Percentiles rank a stretch among this genome's conserved stretches.
These are phyloP conservation scores for Odontomyia ornata DNA, from an alignment of 2,888 invertebrate genomes.

Conservation along the genomic window DNA sequence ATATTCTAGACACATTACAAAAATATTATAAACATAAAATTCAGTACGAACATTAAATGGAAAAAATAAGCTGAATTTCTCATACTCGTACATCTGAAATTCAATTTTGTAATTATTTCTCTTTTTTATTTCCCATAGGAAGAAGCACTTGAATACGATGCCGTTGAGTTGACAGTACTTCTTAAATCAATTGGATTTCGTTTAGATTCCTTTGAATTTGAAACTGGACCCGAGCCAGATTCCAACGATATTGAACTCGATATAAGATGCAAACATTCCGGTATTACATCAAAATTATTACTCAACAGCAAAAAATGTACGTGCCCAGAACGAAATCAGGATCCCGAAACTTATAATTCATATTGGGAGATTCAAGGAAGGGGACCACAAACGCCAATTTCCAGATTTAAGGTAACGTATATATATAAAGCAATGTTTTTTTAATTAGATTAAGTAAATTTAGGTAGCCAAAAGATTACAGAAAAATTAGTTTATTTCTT, in stretches of 20 bases:
- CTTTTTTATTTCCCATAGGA: slow-evolving; percentile 22
- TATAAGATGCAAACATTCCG: slow-evolving; percentile 48
- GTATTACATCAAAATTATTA: slow-evolving; percentile 47
- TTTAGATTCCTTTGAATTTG: slow-evolving; percentile 49
- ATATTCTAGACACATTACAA: too few relatives aligned
- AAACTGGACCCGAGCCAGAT: slow-evolving; percentile 23
- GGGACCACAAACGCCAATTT: slow-evolving; percentile 44
- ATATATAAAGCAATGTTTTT: too few relatives aligned
- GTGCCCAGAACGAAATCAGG: slow-evolving; percentile 45
- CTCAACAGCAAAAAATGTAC: slow-evolving; percentile 46
- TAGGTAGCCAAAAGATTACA: too few relatives aligned
- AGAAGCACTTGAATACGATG: slow-evolving; percentile 49
- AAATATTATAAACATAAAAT: too few relatives aligned
- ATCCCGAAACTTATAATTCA: slow-evolving; percentile 49
- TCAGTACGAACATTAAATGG: too few relatives aligned
- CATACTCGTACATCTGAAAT: too few relatives aligned
- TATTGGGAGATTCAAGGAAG: slow-evolving; percentile 51
- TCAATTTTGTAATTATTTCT: too few relatives aligned
- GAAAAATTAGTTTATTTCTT: too few relatives aligned
- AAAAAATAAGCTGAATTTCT: too few relatives aligned
- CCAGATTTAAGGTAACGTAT: slow-evolving; percentile 43
- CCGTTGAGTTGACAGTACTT: slow-evolving; percentile 48
- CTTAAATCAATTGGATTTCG: slow-evolving; percentile 50
- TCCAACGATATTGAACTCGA: slow-evolving; percentile 47
- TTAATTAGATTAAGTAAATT: too few relatives aligned